Conservation (phyloP, 2,113 vertebrate species). For the Austrofundulus limnaeus region DNA sequence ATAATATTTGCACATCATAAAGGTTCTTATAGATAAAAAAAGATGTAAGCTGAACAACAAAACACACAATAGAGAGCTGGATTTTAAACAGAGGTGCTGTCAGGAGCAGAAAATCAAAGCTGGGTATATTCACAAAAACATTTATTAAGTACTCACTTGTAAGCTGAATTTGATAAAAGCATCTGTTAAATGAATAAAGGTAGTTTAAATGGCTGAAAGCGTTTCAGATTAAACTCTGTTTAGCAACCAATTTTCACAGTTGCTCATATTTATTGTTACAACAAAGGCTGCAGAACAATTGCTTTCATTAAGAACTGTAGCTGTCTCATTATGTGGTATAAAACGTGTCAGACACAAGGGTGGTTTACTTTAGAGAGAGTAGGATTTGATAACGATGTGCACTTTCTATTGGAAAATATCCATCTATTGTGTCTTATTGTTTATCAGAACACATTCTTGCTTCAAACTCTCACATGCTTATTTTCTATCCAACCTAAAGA, state of each 20-base stretch:
- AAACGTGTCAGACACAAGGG: background rate
- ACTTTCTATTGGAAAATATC: background rate
- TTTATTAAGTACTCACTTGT: too few relatives aligned
- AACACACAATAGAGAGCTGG: too few relatives aligned
- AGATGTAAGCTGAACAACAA: too few relatives aligned
- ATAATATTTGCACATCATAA: too few relatives aligned
- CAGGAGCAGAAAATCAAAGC: background rate
- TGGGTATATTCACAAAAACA: background rate
- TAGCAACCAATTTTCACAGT: background rate
- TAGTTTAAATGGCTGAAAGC: background rate
- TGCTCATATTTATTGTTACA: background rate
- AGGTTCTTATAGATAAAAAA: too few relatives aligned
- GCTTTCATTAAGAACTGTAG: background rate
- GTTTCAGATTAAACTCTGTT: background rate
- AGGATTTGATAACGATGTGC: rapidly evolving
- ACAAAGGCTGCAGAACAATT: background rate
- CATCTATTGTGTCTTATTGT: background rate
- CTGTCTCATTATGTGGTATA: background rate
- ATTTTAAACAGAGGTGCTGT: background rate
- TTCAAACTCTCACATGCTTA: background rate
- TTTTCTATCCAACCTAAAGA: background rate
- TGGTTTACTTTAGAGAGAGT: background rate
- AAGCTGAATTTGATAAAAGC: background rate
- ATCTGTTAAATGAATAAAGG: background rate
- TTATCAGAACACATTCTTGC: background rate